Conservation (phyloP, 2,888 invertebrate species). For the Aphrophora alni region DNA sequence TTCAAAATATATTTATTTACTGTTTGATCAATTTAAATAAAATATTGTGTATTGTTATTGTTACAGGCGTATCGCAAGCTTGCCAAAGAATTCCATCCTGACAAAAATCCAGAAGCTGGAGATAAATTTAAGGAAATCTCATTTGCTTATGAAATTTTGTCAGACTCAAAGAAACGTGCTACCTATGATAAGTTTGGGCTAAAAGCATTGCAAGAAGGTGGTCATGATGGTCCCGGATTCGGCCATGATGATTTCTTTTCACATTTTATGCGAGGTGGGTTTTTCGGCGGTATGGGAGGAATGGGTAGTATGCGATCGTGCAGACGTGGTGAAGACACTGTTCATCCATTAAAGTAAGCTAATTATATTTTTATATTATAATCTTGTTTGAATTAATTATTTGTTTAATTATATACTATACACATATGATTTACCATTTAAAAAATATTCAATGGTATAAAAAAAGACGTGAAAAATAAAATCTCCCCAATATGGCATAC, state of each 20-base stretch:
- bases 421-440: no score
- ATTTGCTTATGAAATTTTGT: constrained; percentile 92
- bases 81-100: constrained; percentile 93
- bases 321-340: constrained; percentile 78
- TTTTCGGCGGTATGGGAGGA: constrained; percentile 62
- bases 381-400: no score
- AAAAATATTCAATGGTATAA: no score
- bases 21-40: no score
- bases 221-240: constrained; percentile 59
- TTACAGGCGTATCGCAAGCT: constrained; percentile 86
- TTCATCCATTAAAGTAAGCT: constrained; percentile 75
- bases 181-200: constrained; percentile 87
- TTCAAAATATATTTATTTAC: no score
- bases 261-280: constrained; percentile 71
- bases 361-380: not conserved
- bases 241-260: constrained; percentile 70
- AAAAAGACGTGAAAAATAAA: no score
- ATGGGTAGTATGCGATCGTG: constrained; percentile 60
- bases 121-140: constrained; percentile 97
- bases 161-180: constrained; percentile 85
- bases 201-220: constrained; percentile 86
- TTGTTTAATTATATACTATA: no score
- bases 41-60: no score
- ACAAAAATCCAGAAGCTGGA: constrained; percentile 88
- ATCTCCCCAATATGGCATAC: no score